Evolutionary conservation across 2,888 invertebrate species (phyloP).

Genomic region (Agriopis aurantiaria): DNA sequence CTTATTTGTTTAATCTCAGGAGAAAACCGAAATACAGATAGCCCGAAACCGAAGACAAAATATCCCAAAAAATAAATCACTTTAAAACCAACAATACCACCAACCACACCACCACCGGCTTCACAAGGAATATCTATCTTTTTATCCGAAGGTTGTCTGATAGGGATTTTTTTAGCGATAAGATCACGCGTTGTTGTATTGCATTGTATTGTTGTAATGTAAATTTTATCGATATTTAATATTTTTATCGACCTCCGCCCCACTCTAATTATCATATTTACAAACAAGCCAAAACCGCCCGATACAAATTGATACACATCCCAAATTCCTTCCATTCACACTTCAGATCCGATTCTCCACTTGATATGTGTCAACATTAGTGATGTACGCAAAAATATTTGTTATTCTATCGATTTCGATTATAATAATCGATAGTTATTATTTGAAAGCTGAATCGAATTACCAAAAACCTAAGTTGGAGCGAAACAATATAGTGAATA

Average conservation of each 20-base stretch:
- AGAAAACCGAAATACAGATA: too few species aligned
- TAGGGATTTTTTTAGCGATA: too few species aligned
- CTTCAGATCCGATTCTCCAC: slow-evolving; percentile 22
- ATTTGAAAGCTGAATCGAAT: slow-evolving; percentile 53
- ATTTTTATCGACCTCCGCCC: slow-evolving; percentile 25
- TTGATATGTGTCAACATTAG: slow-evolving; percentile 47
- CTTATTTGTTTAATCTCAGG: too few species aligned
- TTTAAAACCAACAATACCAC: too few species aligned
- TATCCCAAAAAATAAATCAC: too few species aligned
- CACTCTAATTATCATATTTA: slow-evolving; percentile 49
- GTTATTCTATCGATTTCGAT: slow-evolving; percentile 52
- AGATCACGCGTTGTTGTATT: too few species aligned
- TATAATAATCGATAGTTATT: slow-evolving; percentile 46
- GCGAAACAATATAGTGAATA: slow-evolving; percentile 71
- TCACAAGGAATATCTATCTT: too few species aligned
- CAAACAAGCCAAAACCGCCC: slow-evolving; percentile 58
- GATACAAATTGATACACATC: slow-evolving; percentile 56
- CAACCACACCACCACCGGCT: too few species aligned
- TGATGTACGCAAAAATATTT: slow-evolving; percentile 59
- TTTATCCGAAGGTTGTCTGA: too few species aligned
- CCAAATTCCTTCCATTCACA: slow-evolving; percentile 55
- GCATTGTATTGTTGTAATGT: too few species aligned
- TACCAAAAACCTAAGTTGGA: slow-evolving; percentile 62
- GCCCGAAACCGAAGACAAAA: too few species aligned
- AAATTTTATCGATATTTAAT: background rate